Conservation (phyloP, 2,113 vertebrate genomes). For the Pseudorhombus dupliciocellatus region DNA sequence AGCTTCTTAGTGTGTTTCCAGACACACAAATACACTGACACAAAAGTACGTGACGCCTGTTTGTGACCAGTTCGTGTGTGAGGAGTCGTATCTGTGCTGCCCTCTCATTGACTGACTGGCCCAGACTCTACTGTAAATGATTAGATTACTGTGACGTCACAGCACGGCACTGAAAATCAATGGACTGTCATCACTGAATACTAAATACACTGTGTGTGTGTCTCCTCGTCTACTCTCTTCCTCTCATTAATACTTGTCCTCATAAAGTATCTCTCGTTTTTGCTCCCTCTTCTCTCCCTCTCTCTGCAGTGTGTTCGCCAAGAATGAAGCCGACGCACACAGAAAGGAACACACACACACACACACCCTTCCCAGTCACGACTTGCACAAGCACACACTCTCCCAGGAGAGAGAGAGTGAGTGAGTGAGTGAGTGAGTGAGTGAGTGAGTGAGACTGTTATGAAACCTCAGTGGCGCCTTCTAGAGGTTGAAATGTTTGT, state of each 20-base stretch:
- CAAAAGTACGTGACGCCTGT: not conserved
- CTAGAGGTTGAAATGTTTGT: not conserved
- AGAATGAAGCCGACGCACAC: conserved; percentile 59
- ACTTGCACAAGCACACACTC: not conserved
- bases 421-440: not conserved
- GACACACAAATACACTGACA: not conserved
- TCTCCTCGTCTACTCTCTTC: conserved; percentile 13
- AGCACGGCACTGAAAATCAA: conserved; percentile 62
- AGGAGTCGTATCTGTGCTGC: not conserved
- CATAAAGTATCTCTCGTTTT: conserved; percentile 48
- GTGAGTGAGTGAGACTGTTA: not conserved
- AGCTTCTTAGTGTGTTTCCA: not conserved
- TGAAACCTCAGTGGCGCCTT: not conserved
- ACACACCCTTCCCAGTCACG: conserved; percentile 3
- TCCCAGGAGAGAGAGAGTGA: not conserved
- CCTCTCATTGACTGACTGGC: conserved; percentile 1
- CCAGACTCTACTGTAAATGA: conserved; percentile 53
- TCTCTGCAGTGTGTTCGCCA: conserved; percentile 48
- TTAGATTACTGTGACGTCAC: conserved; percentile 67
- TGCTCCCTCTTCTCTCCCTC: conserved; percentile 40
- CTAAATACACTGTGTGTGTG: conserved; percentile 45
- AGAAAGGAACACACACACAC: conserved; percentile 29
- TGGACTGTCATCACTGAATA: conserved; percentile 59
- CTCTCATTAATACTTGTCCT: conserved; percentile 62
- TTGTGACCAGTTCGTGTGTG: not conserved